Evolutionary conservation across 2,797 vertebrate species (phyloP), one percentile per base, ranked within the genome.

Genomic region (Coendou prehensilis): DNA sequence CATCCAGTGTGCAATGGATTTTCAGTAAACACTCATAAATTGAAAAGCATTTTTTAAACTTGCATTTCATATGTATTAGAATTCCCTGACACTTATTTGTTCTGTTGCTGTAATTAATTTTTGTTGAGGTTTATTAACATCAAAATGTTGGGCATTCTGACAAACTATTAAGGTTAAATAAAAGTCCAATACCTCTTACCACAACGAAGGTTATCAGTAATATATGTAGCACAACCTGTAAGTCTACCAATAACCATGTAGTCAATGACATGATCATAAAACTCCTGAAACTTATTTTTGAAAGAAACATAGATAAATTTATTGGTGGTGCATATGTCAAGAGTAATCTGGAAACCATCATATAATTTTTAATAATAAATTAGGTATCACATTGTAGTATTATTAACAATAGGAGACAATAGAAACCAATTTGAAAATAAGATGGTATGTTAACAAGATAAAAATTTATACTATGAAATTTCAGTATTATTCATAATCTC

Each of bases 71-170:
- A 92, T 69, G 5, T 75, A 92, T 63, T 94, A 87, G 79, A 92
- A 71, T 80, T 93, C 56, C 37, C 56, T 87, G 13, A 64, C 6
- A 94, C 28, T 33, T 84, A 45, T 54, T 80, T 87, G 22, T 41
- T 90, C 8, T 89, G 6, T 54, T 91, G 37, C n/a, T 94, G 13
- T 56, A 91, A 82, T 71, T 92, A 23, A 89, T 80, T 94, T 81
- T 82, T 83, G 50, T 84, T 86, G 1, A 93, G 69, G 30, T 85
- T 52, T 6, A 92, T 82, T 41, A 93, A 30, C 28, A 90, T 63
- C 64, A 82, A 94, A 92, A 90, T 93, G 54, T 22, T 75, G 28
- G 84, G 80, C 63, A 90, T 89, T 33, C 28, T 94, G 28, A 87
- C n/a, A 76, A 89, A 92, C 90, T 28, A 85, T 20, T 50, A 88